A percentile compares a stretch with the other conserved stretches of the same genome.
Evolutionary conservation across 2,113 vertebrate genomes (phyloP).

Genomic region (Callopanchax toddi): DNA sequence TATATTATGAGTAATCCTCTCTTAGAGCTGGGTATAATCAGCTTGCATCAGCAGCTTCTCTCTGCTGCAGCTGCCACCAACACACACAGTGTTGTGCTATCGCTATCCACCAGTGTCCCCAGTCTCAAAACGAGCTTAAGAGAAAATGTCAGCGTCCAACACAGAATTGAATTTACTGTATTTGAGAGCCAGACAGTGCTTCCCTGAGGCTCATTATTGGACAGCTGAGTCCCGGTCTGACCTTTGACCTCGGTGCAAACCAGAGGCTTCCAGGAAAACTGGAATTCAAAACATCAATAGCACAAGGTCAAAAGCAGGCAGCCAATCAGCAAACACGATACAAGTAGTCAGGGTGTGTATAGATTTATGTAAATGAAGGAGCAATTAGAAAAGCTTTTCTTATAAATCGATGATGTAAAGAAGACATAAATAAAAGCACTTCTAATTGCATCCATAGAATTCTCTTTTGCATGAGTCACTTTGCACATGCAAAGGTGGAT

Average conservation of each 20-base stretch:
- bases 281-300: constrained; percentile 33
- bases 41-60: background rate
- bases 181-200: constrained; percentile 26
- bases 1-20: background rate
- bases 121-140: background rate
- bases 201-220: constrained; percentile 35
- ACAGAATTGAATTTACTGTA: constrained; percentile 18
- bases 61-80: background rate
- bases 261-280: constrained; percentile 34
- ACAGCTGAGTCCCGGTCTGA: constrained; percentile 36
- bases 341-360: background rate
- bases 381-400: background rate
- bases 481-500: constrained; percentile 13
- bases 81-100: background rate
- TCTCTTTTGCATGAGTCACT: constrained; percentile 16
- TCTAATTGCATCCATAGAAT: background rate
- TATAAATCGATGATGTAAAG: background rate
- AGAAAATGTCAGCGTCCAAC: constrained; percentile 14
- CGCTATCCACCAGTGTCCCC: background rate
- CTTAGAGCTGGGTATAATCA: background rate
- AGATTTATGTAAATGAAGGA: constrained; percentile 25
- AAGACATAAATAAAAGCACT: background rate
- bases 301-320: constrained; percentile 20
- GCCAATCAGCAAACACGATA: background rate
- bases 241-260: constrained; percentile 36